Percentiles rank a stretch among this genome's conserved stretches.
phyloP scores from a whole-genome alignment of 92 coral and sea anemone genomes.

The Heteractis magnifica region DNA sequence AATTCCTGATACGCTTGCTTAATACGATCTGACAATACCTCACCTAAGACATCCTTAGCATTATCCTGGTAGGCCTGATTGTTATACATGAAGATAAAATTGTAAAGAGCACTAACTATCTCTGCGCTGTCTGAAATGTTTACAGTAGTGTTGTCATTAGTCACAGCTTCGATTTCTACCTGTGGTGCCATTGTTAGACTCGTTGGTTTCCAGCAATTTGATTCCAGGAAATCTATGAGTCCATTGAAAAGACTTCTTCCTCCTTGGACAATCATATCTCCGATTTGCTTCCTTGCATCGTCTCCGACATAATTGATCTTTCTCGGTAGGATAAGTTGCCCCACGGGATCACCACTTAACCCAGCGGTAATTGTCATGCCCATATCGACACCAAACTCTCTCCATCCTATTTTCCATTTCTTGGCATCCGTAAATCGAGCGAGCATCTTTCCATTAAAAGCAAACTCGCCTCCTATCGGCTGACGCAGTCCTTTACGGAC shows the following conservation, averaged over 20 bases:
- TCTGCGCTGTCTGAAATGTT: conserved; percentile 5
- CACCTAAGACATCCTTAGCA: not conserved
- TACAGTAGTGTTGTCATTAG: not conserved
- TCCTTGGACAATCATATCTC: conserved; percentile 24
- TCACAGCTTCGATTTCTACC: not conserved
- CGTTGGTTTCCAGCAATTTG: not conserved
- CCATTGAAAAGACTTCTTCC: conserved; percentile 34
- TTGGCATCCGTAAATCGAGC: conserved; percentile 27
- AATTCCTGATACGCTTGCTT: too few species aligned
- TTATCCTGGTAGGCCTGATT: not conserved
- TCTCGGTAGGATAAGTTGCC: conserved; percentile 29
- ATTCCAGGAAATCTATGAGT: conserved; percentile 10
- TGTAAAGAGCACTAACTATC: not conserved
- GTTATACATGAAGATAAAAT: not conserved
- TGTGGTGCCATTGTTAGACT: not conserved
- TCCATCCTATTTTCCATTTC: conserved; percentile 38
- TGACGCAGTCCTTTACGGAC: conserved; percentile 41
- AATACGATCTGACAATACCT: not conserved
- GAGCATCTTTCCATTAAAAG: conserved; percentile 38
- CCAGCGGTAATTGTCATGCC: conserved; percentile 40
- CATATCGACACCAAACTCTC: conserved; percentile 47
- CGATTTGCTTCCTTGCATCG: conserved; percentile 33
- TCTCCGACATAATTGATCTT: conserved; percentile 36
- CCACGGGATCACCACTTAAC: conserved; percentile 18
- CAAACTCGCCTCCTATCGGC: conserved; percentile 53